These are phyloP conservation scores for Diprion similis DNA, from an alignment of 1,140 invertebrate genomes.

Conservation along the genomic window DNA sequence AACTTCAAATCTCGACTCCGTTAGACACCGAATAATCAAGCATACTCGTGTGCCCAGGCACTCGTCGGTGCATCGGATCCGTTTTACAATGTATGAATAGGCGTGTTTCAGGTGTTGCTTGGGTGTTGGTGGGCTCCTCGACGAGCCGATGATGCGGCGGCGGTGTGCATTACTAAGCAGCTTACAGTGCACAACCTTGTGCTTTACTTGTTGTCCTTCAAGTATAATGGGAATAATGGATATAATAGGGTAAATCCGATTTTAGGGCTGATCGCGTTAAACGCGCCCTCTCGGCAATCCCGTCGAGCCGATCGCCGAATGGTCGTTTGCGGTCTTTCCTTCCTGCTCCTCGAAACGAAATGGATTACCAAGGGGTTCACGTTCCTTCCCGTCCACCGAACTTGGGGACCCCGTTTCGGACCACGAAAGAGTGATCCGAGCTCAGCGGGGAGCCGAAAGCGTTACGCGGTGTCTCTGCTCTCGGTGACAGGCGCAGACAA, in stretches of 20 bases:
- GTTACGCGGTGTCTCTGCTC: constrained; percentile 6
- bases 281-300: constrained; percentile 39
- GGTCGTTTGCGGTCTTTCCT: constrained; percentile 6
- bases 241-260: constrained; percentile 52
- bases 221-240: constrained; percentile 4
- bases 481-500: neutral
- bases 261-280: constrained; percentile 54
- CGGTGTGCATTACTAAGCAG: constrained; percentile 49
- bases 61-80: too few species aligned
- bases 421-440: constrained; percentile 1
- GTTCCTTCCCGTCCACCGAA: neutral
- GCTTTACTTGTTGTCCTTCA: neutral
- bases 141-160: constrained; percentile 12
- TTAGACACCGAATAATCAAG: too few species aligned
- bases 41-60: too few species aligned
- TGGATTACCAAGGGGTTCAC: constrained; percentile 5
- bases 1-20: too few species aligned
- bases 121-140: constrained; percentile 8
- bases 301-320: constrained; percentile 23
- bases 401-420: neutral
- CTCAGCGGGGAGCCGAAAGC: neutral
- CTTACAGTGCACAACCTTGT: constrained; percentile 24
- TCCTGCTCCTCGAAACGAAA: constrained; percentile 4
- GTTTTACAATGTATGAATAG: too few species aligned
- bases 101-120: neutral